phyloP scores from a whole-genome alignment of 2,888 invertebrate species.

The Pachydiplax longipennis region DNA sequence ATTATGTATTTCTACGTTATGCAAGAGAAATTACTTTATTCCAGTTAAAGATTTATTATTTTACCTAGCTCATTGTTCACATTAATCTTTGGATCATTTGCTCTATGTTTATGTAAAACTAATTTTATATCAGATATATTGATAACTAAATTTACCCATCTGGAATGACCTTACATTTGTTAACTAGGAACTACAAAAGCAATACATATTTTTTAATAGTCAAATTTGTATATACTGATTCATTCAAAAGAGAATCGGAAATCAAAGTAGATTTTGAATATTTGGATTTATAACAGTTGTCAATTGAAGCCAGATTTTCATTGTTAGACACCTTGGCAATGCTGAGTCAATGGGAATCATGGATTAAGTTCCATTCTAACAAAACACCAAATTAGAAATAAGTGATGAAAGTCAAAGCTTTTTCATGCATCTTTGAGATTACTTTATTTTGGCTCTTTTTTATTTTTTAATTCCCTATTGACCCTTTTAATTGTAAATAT shows the following conservation, averaged over 20 bases:
- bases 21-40: neutral
- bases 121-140: neutral
- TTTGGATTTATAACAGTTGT: neutral
- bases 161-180: conserved; percentile 1
- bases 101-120: neutral
- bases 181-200: neutral
- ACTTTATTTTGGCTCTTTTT: neutral
- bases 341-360: neutral
- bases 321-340: neutral
- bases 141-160: neutral
- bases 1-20: neutral
- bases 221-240: conserved; percentile 20
- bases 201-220: conserved; percentile 39
- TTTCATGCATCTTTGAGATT: conserved; percentile 10
- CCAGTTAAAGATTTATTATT: neutral
- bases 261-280: conserved; percentile 1
- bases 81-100: neutral
- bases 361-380: conserved; percentile 13
- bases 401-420: neutral
- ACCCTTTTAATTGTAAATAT: conserved; percentile 9
- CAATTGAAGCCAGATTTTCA: conserved; percentile 3
- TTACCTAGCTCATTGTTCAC: neutral
- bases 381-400: conserved; percentile 31
- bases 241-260: neutral
- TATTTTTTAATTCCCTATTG: neutral